Conservation (phyloP, 2,797 vertebrate genomes). For the Crocodylus rhombifer region DNA sequence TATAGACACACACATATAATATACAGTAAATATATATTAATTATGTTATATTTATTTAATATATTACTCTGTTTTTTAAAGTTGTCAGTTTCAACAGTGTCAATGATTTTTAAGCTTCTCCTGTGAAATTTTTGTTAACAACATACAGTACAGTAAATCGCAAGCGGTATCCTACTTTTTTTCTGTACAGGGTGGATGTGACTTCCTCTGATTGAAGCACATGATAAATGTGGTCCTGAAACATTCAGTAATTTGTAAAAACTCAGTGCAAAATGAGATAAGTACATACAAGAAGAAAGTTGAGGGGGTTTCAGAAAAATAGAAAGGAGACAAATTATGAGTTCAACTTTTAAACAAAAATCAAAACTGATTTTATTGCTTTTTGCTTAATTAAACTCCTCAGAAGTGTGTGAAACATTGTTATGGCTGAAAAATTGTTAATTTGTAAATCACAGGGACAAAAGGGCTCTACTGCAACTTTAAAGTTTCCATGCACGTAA, state of each 20-base stretch:
- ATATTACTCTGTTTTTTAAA: slow-evolving; percentile 16
- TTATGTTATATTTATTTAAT: slow-evolving; percentile 25
- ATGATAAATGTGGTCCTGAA: slow-evolving; percentile 45
- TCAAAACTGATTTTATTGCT: slow-evolving; percentile 77
- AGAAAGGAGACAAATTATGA: slow-evolving; percentile 44
- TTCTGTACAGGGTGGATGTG: background rate
- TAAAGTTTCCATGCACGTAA: slow-evolving; percentile 90
- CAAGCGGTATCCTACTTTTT: slow-evolving; percentile 10
- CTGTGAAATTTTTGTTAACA: background rate
- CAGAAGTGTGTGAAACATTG: slow-evolving; percentile 77
- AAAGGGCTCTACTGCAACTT: slow-evolving; percentile 86
- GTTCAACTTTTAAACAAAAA: slow-evolving; percentile 58
- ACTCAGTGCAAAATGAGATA: slow-evolving; percentile 3
- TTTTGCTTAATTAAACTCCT: slow-evolving; percentile 82
- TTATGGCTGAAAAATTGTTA: slow-evolving; percentile 79
- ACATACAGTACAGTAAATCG: slow-evolving; percentile 16
- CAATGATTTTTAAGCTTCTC: background rate
- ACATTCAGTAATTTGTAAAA: slow-evolving; percentile 6
- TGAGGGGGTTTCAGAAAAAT: background rate
- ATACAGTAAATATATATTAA: too few species aligned
- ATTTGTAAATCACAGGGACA: slow-evolving; percentile 93
- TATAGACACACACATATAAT: too few species aligned
- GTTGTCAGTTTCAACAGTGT: slow-evolving; percentile 11
- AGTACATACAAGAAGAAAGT: slow-evolving; percentile 40
- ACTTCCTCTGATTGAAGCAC: slow-evolving; percentile 46